Base-by-base conservation (phyloP, 1,140 invertebrate genomes). In the Eumaeus atala region DNA sequence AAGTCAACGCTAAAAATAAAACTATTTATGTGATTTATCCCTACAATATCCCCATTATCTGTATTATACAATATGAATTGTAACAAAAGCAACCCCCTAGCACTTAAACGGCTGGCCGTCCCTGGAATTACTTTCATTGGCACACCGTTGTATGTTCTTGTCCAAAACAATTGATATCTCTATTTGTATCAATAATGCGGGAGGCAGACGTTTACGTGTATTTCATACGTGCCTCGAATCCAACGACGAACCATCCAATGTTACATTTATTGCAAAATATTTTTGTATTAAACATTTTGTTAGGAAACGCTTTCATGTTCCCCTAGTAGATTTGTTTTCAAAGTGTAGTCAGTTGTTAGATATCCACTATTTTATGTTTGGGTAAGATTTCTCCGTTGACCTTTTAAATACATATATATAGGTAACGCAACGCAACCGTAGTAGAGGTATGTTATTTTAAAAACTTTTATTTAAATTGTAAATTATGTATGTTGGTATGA, bases 111-210 rank as follows among this genome's bases (percentile, higher is more conserved):
- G 53, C 57, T 28, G 21, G 21, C 60, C 56, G 59, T 70, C 40
- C 14, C 21, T 28, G 21, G 65, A 78, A 76, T 77, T 71, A 73
- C 68, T 73, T 67, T 67, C 66, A 72, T 74, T 72, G 68, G 63
- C 72, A 70, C 72, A 63, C 58, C 64, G 67, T 77, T 70, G 70
- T 76, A 71, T 75, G 66, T 72, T 58, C 72, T 70, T 77, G 81
- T 81, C 79, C 74, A 65, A 77, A 84, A 82, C 84, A 87, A 84
- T 87, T 84, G 84, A 81, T 84, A 84, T 83, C 73, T 82, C 76
- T 82, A 84, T 84, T 87, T 87, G 81, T 87, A 87, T 84, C 83
- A 84, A 87, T 87, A 84, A 82, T 82, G 71, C 70, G 62, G 62
- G 66, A 70, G 67, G 72, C 74, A 79, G 78, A 82, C 72, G 68